These are phyloP conservation scores for Gyrodactylus salaris DNA, from an alignment of 1,140 invertebrate species.

Conservation along the genomic window DNA sequence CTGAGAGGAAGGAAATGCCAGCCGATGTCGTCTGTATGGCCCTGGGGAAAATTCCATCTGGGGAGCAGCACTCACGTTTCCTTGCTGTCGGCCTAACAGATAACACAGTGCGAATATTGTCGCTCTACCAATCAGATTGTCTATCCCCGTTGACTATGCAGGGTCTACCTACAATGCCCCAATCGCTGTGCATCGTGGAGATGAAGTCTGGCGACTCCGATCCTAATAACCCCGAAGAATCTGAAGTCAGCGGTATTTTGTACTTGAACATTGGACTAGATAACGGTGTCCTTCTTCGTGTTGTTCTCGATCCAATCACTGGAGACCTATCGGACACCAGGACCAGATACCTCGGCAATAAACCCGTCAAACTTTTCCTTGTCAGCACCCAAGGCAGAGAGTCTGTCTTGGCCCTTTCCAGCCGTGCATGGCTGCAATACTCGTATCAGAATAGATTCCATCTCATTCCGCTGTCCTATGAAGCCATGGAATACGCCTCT, in stretches of 20 bases:
- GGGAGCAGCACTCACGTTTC: slow-evolving; percentile 75
- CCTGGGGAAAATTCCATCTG: slow-evolving; percentile 57
- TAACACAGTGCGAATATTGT: slow-evolving; percentile 83
- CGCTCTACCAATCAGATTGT: slow-evolving; percentile 53
- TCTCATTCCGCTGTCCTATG: slow-evolving; percentile 70
- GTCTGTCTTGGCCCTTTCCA: slow-evolving; percentile 78
- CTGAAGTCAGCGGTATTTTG: slow-evolving; percentile 26
- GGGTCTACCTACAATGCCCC: slow-evolving; percentile 65
- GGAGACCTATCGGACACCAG: slow-evolving; percentile 82
- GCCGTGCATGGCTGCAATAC: slow-evolving; percentile 83
- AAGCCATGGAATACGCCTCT: slow-evolving; percentile 77
- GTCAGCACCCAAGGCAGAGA: slow-evolving; percentile 74
- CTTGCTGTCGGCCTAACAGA: slow-evolving; percentile 77
- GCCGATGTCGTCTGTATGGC: slow-evolving; percentile 94
- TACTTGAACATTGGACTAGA: slow-evolving; percentile 88
- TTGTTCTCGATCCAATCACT: slow-evolving; percentile 71
- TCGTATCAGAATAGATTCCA: slow-evolving; percentile 72
- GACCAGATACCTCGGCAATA: slow-evolving; percentile 65
- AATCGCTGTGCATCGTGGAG: slow-evolving; percentile 82
- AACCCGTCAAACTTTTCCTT: slow-evolving; percentile 73
- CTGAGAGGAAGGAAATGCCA: slow-evolving; percentile 72
- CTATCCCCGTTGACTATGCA: slow-evolving; percentile 70
- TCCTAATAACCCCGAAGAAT: slow-evolving; percentile 24
- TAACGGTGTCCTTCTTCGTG: slow-evolving; percentile 73
- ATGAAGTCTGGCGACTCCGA: slow-evolving; percentile 24